Evolutionary conservation across 1,140 invertebrate species (phyloP).

Genomic region (Lanistes nyassanus): DNA sequence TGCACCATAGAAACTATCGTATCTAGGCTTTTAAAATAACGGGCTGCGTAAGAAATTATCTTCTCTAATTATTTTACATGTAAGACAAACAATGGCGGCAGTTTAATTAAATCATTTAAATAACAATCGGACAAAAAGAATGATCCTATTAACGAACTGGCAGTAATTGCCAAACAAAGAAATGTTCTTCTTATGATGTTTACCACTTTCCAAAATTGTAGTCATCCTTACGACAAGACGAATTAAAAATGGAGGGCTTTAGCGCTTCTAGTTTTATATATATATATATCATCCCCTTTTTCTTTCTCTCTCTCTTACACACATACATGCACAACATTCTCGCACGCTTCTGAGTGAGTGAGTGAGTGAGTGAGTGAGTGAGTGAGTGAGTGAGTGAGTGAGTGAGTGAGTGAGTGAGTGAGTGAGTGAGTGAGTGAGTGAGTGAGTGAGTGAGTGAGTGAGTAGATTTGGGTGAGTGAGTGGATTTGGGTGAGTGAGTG

Average conservation of each 20-base stretch:
- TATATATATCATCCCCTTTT: not conserved
- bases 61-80: not conserved
- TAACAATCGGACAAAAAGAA: not conserved
- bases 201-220: not conserved
- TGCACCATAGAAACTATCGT: no score
- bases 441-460: not conserved
- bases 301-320: not conserved
- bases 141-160: not conserved
- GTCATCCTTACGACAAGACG: not conserved
- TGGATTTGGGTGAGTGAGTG: no score
- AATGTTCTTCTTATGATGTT: not conserved
- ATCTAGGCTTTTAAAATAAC: no score
- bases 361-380: not conserved
- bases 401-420: not conserved
- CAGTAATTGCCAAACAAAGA: not conserved
- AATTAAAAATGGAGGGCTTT: not conserved
- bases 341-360: not conserved
- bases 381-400: not conserved
- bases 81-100: slow-evolving; percentile 1
- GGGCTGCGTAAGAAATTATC: no score
- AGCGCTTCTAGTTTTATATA: not conserved
- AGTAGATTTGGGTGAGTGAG: no score
- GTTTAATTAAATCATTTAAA: not conserved
- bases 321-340: no score
- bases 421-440: not conserved